Percentiles rank a stretch among this genome's conserved stretches.
Evolutionary conservation across 2,888 invertebrate genomes (phyloP).

Genomic region (Rotaria sp.): DNA sequence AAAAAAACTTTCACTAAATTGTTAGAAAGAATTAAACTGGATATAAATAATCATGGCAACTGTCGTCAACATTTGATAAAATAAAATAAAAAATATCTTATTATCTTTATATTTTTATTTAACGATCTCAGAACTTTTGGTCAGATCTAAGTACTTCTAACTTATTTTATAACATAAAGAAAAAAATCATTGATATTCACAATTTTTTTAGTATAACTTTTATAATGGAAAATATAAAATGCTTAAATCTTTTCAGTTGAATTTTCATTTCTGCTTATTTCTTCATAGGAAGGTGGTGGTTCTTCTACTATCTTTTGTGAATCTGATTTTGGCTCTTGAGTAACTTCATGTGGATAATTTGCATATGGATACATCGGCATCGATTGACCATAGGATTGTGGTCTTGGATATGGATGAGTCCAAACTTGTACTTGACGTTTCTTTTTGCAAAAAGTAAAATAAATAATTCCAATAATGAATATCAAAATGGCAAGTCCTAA

Average conservation of each 20-base stretch:
- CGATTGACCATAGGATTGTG: not conserved
- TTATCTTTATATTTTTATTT: too few species aligned
- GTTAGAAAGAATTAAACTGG: too few species aligned
- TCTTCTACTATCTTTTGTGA: not conserved
- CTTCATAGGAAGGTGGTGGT: not conserved
- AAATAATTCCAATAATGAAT: not conserved
- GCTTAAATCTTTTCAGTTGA: not conserved
- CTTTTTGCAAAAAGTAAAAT: not conserved
- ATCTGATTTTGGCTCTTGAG: not conserved
- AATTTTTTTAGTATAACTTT: too few species aligned
- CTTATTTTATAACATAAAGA: too few species aligned
- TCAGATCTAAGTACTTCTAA: too few species aligned
- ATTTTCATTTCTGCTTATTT: not conserved
- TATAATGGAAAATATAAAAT: not conserved
- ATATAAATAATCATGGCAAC: too few species aligned
- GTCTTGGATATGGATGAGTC: not conserved
- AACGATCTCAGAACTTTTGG: too few species aligned
- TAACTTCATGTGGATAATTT: not conserved
- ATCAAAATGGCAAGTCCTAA: not conserved
- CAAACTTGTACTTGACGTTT: not conserved
- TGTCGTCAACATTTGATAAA: too few species aligned
- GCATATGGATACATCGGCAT: not conserved
- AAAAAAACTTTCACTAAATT: too few species aligned
- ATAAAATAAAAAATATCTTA: too few species aligned
- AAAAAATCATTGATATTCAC: too few species aligned